A percentile compares a stretch with the other conserved stretches of the same genome.
These are phyloP conservation scores for Tenodera sinensis DNA, from an alignment of 2,888 invertebrate genomes.

Conservation along the genomic window DNA sequence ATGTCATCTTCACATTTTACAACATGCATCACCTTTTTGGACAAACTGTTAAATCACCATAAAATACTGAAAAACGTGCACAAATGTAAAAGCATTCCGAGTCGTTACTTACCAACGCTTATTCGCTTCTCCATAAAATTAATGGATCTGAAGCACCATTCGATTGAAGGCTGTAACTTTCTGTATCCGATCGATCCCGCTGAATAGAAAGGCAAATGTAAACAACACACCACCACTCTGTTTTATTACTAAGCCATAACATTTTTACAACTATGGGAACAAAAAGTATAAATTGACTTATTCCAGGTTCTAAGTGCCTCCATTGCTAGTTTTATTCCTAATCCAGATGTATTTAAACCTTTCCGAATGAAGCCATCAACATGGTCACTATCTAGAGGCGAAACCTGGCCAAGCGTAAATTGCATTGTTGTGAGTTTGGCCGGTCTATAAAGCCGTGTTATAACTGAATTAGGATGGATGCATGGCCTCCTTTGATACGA, in stretches of 20 bases:
- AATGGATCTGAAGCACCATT: background rate
- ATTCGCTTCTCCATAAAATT: background rate
- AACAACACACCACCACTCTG: background rate
- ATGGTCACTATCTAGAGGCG: background rate
- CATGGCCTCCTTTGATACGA: background rate
- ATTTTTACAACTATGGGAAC: background rate
- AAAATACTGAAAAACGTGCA: too few species aligned
- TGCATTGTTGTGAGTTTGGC: background rate
- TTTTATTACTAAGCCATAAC: background rate
- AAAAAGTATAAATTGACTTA: background rate
- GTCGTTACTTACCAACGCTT: background rate
- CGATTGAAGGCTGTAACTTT: background rate
- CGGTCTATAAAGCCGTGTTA: background rate
- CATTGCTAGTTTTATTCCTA: background rate
- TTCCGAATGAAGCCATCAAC: background rate
- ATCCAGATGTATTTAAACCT: background rate
- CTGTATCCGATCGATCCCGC: background rate
- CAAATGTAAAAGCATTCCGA: background rate
- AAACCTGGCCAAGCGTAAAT: background rate
- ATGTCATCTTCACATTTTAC: too few species aligned
- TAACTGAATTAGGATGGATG: background rate
- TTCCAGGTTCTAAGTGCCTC: background rate
- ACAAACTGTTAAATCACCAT: too few species aligned
- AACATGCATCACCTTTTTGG: too few species aligned
- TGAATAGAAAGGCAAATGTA: background rate